Conservation (phyloP, 2,888 invertebrate genomes). For the Cantharis rustica region DNA sequence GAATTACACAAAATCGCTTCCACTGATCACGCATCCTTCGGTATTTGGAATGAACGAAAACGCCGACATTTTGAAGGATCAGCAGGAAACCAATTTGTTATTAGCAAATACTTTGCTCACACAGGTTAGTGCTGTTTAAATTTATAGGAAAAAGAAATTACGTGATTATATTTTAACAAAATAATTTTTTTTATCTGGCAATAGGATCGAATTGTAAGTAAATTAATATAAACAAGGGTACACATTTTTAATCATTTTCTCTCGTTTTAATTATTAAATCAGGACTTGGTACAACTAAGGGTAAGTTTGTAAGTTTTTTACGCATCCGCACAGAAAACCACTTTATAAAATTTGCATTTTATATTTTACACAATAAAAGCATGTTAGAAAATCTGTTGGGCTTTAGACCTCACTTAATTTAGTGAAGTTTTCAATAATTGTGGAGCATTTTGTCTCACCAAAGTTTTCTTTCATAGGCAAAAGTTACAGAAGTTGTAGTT, state of each 20-base stretch:
- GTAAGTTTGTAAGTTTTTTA: background rate
- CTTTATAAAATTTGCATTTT: background rate
- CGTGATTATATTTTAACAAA: background rate
- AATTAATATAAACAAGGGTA: background rate
- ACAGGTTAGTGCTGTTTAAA: constrained; percentile 62
- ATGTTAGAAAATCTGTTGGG: background rate
- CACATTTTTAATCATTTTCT: background rate
- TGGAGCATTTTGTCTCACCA: no score
- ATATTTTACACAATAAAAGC: background rate
- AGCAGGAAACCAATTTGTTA: constrained; percentile 80
- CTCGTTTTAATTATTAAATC: background rate
- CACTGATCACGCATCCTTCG: constrained; percentile 77
- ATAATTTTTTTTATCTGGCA: background rate
- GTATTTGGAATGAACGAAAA: constrained; percentile 94
- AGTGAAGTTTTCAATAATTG: no score
- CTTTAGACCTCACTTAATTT: no score
- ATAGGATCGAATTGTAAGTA: constrained; percentile 59
- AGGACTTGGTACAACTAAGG: constrained; percentile 32
- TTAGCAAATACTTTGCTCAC: constrained; percentile 76
- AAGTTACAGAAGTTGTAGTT: no score
- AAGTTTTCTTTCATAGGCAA: no score
- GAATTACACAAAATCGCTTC: constrained; percentile 70
- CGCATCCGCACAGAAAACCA: background rate
- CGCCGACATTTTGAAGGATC: constrained; percentile 91
- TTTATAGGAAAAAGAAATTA: background rate